Evolutionary conservation across 1,140 invertebrate species (phyloP).

Genomic region (Leptoteleia sp.): DNA sequence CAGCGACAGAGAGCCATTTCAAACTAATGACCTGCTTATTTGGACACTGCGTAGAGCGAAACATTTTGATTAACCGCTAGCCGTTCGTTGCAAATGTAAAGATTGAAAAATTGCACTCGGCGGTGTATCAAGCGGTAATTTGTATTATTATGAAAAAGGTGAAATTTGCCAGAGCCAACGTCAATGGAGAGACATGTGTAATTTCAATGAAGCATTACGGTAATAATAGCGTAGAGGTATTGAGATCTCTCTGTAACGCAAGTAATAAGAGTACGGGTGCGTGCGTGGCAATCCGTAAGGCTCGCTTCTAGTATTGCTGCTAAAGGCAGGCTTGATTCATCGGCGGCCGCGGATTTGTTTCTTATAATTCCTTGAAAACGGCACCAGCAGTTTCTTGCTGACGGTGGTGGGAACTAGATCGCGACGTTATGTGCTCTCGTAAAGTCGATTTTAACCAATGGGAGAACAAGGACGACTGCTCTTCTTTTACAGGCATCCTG

Average conservation of each 20-base stretch:
- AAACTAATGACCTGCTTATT: conserved; percentile 14
- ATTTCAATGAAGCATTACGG: conserved; percentile 52
- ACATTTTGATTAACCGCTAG: too few relatives aligned
- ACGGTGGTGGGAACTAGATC: conserved; percentile 61
- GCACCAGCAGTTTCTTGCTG: conserved; percentile 53
- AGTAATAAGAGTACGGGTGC: conserved; percentile 46
- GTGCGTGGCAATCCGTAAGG: conserved; percentile 16
- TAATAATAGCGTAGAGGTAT: conserved; percentile 50
- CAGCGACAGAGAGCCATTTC: conserved; percentile 1
- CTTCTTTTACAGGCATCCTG: conserved; percentile 62
- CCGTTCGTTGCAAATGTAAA: conserved; percentile 6
- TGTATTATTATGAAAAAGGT: conserved; percentile 44
- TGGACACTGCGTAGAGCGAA: background rate
- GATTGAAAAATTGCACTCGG: conserved; percentile 20
- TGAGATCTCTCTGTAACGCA: conserved; percentile 44
- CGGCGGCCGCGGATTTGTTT: conserved; percentile 53
- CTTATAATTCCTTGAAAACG: conserved; percentile 56
- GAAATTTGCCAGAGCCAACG: conserved; percentile 20
- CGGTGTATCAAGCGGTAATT: conserved; percentile 33
- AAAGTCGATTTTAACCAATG: conserved; percentile 60
- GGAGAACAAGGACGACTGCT: conserved; percentile 68
- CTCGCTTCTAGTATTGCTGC: conserved; percentile 45
- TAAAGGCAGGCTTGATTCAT: conserved; percentile 49
- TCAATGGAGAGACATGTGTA: conserved; percentile 30
- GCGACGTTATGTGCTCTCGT: conserved; percentile 60